These are phyloP conservation scores for Cirrhinus mrigala DNA, from an alignment of 2,797 vertebrate species.

Conservation along the genomic window DNA sequence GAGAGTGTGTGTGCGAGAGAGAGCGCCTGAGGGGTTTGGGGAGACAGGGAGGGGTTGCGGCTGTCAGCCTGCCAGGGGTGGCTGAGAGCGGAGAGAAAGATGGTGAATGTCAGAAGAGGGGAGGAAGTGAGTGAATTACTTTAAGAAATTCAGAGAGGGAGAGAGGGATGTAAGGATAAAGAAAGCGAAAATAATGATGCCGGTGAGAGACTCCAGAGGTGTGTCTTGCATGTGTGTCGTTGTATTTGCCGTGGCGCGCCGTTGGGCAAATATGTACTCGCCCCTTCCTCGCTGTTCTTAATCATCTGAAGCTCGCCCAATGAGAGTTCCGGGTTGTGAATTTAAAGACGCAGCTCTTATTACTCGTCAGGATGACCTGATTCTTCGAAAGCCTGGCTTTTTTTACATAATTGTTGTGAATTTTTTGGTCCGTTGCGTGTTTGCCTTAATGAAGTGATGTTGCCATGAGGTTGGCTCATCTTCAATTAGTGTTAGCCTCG, in stretches of 20 bases:
- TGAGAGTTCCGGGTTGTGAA: constrained; percentile 30
- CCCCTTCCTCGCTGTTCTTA: not conserved
- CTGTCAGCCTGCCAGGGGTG: constrained; percentile 63
- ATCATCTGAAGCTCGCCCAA: constrained; percentile 38
- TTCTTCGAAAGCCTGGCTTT: constrained; percentile 17
- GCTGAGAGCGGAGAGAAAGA: constrained; percentile 62
- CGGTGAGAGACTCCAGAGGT: constrained; percentile 36
- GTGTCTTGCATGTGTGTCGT: constrained; percentile 33
- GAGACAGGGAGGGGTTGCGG: constrained; percentile 49
- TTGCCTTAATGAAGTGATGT: constrained; percentile 15
- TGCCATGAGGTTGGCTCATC: constrained; percentile 33
- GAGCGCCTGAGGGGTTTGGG: constrained; percentile 38
- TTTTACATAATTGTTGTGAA: not conserved
- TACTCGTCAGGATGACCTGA: constrained; percentile 28
- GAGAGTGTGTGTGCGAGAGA: constrained; percentile 43
- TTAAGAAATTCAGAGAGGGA: constrained; percentile 52
- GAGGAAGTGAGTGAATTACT: constrained; percentile 56
- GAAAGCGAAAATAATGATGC: constrained; percentile 36
- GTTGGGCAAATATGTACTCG: constrained; percentile 37
- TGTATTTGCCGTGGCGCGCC: constrained; percentile 19
- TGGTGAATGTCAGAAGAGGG: constrained; percentile 59
- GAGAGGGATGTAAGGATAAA: constrained; percentile 35
- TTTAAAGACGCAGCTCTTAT: constrained; percentile 26
- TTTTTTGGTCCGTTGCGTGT: not conserved
- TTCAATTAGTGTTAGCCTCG: constrained; percentile 7